These are phyloP conservation scores for Cynopterus brachyotis DNA, from an alignment of 2,113 vertebrate genomes.

Conservation along the genomic window DNA sequence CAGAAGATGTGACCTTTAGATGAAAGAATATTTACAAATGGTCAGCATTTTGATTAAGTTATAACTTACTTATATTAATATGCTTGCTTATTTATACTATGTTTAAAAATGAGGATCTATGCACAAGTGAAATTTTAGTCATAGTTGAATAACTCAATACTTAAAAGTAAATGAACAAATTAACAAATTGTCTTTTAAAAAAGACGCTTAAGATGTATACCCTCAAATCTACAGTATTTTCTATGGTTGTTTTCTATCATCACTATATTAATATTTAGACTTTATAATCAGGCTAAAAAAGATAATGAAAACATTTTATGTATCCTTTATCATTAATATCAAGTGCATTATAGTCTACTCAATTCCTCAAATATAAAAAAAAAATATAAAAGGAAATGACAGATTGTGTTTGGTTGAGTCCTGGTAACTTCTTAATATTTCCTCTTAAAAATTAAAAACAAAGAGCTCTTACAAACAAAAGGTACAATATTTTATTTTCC, in stretches of 20 bases:
- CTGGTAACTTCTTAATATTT: neutral
- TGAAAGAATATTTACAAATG: neutral
- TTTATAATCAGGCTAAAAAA: neutral
- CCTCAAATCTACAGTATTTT: constrained; percentile 16
- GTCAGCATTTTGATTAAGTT: neutral
- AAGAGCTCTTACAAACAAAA: constrained; percentile 49
- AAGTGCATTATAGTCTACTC: neutral
- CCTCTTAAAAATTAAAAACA: neutral
- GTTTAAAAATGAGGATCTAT: constrained; percentile 6
- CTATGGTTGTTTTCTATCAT: neutral
- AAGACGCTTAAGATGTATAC: neutral
- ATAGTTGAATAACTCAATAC: neutral
- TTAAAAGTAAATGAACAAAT: constrained; percentile 36
- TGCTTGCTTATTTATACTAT: neutral
- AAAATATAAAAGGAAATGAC: constrained; percentile 1
- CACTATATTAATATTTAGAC: constrained; percentile 24
- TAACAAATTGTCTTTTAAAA: neutral
- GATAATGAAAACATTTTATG: neutral
- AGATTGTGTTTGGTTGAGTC: neutral
- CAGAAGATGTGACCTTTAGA: neutral
- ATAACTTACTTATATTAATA: constrained; percentile 8
- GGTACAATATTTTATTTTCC: constrained; percentile 3
- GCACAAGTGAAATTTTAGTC: constrained; percentile 9
- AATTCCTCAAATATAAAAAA: constrained; percentile 29
- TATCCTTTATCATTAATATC: neutral